A percentile compares a stretch with the other conserved stretches of the same genome.
phyloP scores from a whole-genome alignment of 2,113 vertebrate species.

The Hemiscyllium ocellatum region DNA sequence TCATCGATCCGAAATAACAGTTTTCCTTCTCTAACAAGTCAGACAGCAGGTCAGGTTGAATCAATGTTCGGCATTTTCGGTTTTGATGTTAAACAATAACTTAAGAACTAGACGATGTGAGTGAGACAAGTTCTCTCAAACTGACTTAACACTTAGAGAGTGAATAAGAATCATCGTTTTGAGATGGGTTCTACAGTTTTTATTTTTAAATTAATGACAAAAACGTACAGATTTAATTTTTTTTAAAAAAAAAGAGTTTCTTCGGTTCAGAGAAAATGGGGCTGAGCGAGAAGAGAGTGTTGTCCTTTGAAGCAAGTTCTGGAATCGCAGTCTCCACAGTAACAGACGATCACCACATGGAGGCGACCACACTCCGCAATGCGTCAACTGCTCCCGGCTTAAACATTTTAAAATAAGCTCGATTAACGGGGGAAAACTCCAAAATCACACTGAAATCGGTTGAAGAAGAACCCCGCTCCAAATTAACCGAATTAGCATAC shows the following conservation, averaged over 20 bases:
- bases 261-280: neutral
- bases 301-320: neutral
- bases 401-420: neutral
- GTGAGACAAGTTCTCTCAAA: neutral
- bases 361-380: constrained; percentile 6
- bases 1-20: no score
- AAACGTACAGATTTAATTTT: no score
- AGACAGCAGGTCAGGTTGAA: no score
- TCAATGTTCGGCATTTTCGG: no score
- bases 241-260: no score
- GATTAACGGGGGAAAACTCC: neutral
- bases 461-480: neutral
- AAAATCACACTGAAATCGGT: neutral
- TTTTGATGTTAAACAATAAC: neutral
- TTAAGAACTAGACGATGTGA: neutral
- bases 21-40: no score
- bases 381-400: neutral
- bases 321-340: neutral
- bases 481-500: neutral
- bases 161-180: neutral
- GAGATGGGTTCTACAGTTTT: neutral
- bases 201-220: neutral
- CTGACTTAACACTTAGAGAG: neutral
- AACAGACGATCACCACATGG: neutral
- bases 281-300: neutral